Conservation (phyloP, 2,113 vertebrate species). For the Oreochromis spilurus region DNA sequence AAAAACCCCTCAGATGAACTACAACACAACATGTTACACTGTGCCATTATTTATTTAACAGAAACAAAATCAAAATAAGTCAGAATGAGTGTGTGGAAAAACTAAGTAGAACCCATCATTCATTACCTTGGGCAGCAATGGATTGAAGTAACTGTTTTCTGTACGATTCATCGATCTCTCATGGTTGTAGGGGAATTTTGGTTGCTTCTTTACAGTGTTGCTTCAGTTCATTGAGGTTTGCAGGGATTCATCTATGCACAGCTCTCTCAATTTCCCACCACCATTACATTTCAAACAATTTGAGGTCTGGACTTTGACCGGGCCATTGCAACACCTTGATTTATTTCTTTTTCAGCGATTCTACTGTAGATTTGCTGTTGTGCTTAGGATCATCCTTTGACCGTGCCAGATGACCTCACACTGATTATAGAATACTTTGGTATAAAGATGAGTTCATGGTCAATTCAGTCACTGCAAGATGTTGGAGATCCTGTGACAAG, state of each 20-base stretch:
- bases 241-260: not conserved
- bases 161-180: rapidly evolving
- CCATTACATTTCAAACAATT: not conserved
- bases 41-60: not conserved
- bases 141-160: not conserved
- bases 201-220: not conserved
- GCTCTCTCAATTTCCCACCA: not conserved
- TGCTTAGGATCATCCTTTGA: not conserved
- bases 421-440: not conserved
- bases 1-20: not conserved
- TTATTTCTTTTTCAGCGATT: not conserved
- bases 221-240: not conserved
- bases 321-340: not conserved
- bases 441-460: not conserved
- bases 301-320: not conserved
- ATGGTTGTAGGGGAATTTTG: not conserved
- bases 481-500: not conserved
- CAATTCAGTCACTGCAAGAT: not conserved
- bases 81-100: not conserved
- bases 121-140: not conserved
- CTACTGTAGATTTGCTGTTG: not conserved
- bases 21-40: not conserved
- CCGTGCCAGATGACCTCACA: not conserved
- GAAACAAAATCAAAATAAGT: not conserved
- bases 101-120: not conserved